These are phyloP conservation scores for Oncorhynchus mykiss DNA, from an alignment of 2,113 vertebrate species.

Conservation along the genomic window DNA sequence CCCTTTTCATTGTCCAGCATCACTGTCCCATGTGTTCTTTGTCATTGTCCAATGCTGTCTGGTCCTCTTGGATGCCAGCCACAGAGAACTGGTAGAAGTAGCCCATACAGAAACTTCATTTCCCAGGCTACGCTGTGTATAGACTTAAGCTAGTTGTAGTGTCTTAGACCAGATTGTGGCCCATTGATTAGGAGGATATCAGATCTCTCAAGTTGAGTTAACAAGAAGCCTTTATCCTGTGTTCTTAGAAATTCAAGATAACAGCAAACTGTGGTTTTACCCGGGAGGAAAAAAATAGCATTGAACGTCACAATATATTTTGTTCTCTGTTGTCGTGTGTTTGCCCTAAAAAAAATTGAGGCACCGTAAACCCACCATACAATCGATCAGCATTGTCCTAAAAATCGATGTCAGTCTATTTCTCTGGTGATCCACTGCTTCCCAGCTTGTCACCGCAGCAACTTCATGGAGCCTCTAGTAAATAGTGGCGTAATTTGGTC, in stretches of 20 bases:
- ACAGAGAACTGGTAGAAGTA: neutral
- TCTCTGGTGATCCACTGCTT: slow-evolving; percentile 49
- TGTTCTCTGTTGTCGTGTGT: slow-evolving; percentile 19
- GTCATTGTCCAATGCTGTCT: neutral
- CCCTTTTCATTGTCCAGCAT: neutral
- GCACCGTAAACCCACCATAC: slow-evolving; percentile 29
- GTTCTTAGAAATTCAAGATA: slow-evolving; percentile 19
- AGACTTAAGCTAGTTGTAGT: too few relatives aligned
- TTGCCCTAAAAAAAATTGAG: slow-evolving; percentile 1
- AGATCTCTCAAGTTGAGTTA: slow-evolving; percentile 5
- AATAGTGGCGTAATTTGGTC: slow-evolving; percentile 61
- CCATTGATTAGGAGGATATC: too few relatives aligned
- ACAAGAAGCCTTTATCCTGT: neutral
- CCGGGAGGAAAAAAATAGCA: neutral
- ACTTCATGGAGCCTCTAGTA: slow-evolving; percentile 45
- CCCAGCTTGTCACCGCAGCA: slow-evolving; percentile 36
- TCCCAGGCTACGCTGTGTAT: neutral
- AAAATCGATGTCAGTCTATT: slow-evolving; percentile 37
- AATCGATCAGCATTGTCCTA: slow-evolving; percentile 36
- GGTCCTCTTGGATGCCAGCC: neutral
- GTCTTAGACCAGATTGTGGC: too few relatives aligned
- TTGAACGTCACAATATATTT: slow-evolving; percentile 35
- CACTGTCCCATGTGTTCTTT: neutral
- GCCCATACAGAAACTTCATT: neutral
- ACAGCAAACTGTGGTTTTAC: slow-evolving; percentile 13